Conservation (phyloP, 2,888 invertebrate species). For the Halocaridina rubra region DNA sequence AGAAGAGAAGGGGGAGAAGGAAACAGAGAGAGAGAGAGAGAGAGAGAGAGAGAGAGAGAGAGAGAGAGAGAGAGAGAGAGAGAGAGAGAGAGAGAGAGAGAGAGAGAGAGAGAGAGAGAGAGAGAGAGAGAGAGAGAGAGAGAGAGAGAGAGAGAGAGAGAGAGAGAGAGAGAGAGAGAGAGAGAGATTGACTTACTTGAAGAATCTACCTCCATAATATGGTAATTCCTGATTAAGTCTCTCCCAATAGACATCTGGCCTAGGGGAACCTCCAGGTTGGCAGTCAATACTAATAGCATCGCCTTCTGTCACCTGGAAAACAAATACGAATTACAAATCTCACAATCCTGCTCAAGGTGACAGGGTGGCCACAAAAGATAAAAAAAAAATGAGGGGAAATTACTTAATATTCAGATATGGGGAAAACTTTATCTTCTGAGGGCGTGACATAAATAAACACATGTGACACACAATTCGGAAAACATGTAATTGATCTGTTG, state of each 20-base stretch:
- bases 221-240: conserved; percentile 47
- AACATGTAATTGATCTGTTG: no score
- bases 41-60: background rate
- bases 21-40: no score
- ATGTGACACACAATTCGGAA: no score
- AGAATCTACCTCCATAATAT: conserved; percentile 48
- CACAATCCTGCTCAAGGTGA: no score
- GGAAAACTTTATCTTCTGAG: no score
- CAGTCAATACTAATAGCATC: conserved; percentile 61
- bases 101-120: background rate
- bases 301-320: conserved; percentile 40
- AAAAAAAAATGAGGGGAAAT: no score
- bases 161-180: background rate
- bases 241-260: conserved; percentile 58
- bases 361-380: no score
- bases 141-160: background rate
- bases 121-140: background rate
- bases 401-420: no score
- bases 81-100: background rate
- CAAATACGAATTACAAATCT: no score
- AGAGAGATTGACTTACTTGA: conserved; percentile 55
- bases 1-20: no score
- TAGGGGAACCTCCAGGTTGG: conserved; percentile 54
- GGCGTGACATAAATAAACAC: no score
- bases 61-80: background rate